These are phyloP conservation scores for Lycocerus yunnanus DNA, from an alignment of 2,888 invertebrate genomes.

Conservation along the genomic window DNA sequence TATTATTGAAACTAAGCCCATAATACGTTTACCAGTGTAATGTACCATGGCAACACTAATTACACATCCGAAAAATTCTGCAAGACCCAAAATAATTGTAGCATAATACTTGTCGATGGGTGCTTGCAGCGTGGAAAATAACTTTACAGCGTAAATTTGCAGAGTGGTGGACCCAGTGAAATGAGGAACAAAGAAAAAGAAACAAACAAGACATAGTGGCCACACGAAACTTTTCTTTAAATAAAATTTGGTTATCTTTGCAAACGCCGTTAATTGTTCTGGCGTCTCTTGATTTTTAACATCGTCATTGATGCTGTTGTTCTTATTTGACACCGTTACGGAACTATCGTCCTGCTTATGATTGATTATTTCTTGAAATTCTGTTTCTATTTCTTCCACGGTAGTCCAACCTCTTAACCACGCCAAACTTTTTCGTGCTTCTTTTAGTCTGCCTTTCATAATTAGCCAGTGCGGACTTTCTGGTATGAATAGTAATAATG, in stretches of 20 bases:
- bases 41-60: slow-evolving; percentile 71
- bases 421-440: slow-evolving; percentile 71
- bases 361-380: slow-evolving; percentile 58
- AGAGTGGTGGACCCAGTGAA: slow-evolving; percentile 78
- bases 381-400: slow-evolving; percentile 63
- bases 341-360: background rate
- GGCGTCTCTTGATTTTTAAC: background rate
- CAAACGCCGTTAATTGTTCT: slow-evolving; percentile 41
- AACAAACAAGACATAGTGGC: slow-evolving; percentile 69
- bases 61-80: slow-evolving; percentile 70
- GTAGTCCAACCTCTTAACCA: slow-evolving; percentile 82
- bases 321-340: background rate
- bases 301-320: background rate
- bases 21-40: slow-evolving; percentile 71
- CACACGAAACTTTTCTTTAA: slow-evolving; percentile 66
- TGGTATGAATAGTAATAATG: slow-evolving; percentile 72
- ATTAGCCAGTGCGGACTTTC: slow-evolving; percentile 84
- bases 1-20: slow-evolving; percentile 69
- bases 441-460: slow-evolving; percentile 65
- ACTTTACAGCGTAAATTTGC: slow-evolving; percentile 74
- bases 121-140: slow-evolving; percentile 72
- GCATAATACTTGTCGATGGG: slow-evolving; percentile 79
- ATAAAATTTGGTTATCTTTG: slow-evolving; percentile 53
- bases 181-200: slow-evolving; percentile 72
- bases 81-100: slow-evolving; percentile 71